Conservation (phyloP, 1,140 invertebrate species). For the Heterodera carotae region DNA sequence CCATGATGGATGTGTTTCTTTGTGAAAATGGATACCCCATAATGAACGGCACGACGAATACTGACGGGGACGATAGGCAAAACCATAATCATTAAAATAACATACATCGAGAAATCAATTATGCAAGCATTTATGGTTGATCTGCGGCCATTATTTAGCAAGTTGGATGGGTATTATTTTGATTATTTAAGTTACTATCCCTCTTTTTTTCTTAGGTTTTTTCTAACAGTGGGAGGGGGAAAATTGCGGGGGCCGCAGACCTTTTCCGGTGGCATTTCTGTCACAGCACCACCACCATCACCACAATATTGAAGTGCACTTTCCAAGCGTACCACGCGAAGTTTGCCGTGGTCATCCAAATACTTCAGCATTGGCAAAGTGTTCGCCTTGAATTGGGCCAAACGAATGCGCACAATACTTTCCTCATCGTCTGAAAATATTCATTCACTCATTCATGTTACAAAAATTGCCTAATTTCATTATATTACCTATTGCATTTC, state of each 20-base stretch:
- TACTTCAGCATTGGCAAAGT: slow-evolving; percentile 64
- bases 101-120: too few species aligned
- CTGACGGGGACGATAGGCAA: too few species aligned
- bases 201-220: too few species aligned
- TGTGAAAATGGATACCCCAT: too few species aligned
- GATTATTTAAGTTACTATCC: too few species aligned
- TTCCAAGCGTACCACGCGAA: slow-evolving; percentile 57
- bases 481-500: slow-evolving; percentile 13
- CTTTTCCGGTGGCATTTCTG: slow-evolving; percentile 26
- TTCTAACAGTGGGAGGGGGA: too few species aligned
- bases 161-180: too few species aligned
- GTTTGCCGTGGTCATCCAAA: slow-evolving; percentile 60
- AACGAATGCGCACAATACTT: slow-evolving; percentile 45
- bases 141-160: slow-evolving; percentile 6
- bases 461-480: too few species aligned
- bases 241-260: slow-evolving; percentile 23
- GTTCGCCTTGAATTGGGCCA: slow-evolving; percentile 60
- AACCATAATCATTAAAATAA: too few species aligned
- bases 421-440: slow-evolving; percentile 55
- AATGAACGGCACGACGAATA: too few species aligned
- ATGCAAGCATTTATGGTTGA: neutral
- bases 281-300: neutral
- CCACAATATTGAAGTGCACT: neutral
- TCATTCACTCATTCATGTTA: too few species aligned
- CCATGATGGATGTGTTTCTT: too few species aligned